These are phyloP conservation scores for Cacoxenus indagator DNA, from an alignment of 2,888 invertebrate genomes.

Conservation along the genomic window DNA sequence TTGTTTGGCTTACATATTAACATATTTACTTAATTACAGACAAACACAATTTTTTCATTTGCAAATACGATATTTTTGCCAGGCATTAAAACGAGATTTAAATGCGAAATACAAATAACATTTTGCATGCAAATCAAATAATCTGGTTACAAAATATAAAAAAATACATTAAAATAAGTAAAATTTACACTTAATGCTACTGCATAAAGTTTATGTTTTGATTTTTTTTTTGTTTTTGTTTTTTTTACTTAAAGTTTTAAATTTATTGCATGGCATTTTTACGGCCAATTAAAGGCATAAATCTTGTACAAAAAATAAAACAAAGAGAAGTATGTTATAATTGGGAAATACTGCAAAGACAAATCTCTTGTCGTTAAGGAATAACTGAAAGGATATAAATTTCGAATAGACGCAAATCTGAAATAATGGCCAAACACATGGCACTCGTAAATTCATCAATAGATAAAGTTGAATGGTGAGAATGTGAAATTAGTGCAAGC, in stretches of 20 bases:
- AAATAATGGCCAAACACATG: conserved; percentile 36
- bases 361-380: conserved; percentile 14
- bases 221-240: background rate
- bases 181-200: background rate
- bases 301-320: conserved; percentile 1
- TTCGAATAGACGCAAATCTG: background rate
- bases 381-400: conserved; percentile 7
- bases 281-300: conserved; percentile 18
- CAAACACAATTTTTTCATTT: conserved; percentile 26
- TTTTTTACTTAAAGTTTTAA: background rate
- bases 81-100: conserved; percentile 28
- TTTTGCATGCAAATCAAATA: conserved; percentile 31
- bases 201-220: background rate
- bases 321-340: background rate
- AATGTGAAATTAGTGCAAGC: background rate
- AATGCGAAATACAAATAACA: conserved; percentile 29
- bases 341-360: background rate
- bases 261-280: conserved; percentile 19
- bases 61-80: background rate
- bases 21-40: conserved; percentile 37
- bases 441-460: conserved; percentile 49
- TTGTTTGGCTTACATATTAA: conserved; percentile 40
- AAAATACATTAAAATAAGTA: conserved; percentile 18
- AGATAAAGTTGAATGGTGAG: conserved; percentile 8
- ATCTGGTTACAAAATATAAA: conserved; percentile 25